A percentile compares a stretch with the other conserved stretches of the same genome.
These are phyloP conservation scores for Peromyscus leucopus DNA, from an alignment of 2,113 vertebrate genomes.

Conservation along the genomic window DNA sequence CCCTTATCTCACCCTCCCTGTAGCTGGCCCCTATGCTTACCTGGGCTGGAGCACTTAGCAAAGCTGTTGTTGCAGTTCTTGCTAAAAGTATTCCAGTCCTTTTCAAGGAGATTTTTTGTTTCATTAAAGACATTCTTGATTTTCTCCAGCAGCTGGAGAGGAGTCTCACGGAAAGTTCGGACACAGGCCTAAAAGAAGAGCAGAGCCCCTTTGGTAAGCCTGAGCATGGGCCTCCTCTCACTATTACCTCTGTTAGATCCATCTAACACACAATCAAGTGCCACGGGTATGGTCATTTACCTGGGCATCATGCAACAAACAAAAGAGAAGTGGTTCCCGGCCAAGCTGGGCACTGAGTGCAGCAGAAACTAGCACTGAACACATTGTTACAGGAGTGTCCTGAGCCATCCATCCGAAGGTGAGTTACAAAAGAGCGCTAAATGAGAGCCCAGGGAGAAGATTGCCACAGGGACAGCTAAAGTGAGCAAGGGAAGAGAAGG, in stretches of 20 bases:
- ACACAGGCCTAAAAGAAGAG: slow-evolving; percentile 80
- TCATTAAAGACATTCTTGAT: slow-evolving; percentile 87
- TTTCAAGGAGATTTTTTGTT: slow-evolving; percentile 81
- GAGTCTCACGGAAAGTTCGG: slow-evolving; percentile 82
- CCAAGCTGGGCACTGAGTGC: neutral
- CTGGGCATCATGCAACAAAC: neutral
- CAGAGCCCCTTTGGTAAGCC: neutral
- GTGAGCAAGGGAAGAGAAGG: neutral
- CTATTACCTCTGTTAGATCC: neutral
- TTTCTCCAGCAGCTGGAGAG: slow-evolving; percentile 85
- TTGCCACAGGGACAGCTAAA: neutral
- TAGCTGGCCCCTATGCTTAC: neutral
- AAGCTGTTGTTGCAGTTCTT: slow-evolving; percentile 86
- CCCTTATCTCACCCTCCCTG: neutral
- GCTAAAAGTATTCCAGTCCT: slow-evolving; percentile 77
- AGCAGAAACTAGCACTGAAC: neutral
- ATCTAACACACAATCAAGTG: neutral
- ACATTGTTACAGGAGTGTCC: neutral
- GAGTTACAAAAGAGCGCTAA: neutral
- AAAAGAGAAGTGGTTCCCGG: neutral
- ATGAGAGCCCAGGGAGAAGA: neutral
- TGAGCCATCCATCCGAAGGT: neutral
- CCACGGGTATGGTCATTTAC: neutral
- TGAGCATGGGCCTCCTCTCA: neutral
- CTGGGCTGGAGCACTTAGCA: slow-evolving; percentile 74